Evolutionary conservation across 2,888 invertebrate species (phyloP), one percentile per base, ranked within the genome.

Genomic region (Ochropacha duplaris): DNA sequence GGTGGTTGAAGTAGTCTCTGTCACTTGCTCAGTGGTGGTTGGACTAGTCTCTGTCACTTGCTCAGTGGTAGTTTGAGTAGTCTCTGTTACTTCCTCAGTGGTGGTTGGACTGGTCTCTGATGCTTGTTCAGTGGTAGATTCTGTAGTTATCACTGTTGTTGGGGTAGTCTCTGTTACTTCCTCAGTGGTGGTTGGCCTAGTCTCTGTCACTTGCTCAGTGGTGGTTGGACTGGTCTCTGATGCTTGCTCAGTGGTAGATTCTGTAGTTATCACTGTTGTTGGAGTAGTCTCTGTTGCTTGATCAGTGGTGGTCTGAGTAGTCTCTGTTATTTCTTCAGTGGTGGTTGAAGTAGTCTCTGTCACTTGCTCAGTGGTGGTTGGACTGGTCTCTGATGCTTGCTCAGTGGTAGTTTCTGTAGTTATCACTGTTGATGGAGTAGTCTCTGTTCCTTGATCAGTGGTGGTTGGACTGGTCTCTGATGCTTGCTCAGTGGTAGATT

Each of bases 251-350:
- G 55, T 49, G 1, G 55, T 51, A 5, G 24, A 2, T 24, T 24
- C 24, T 24, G 24, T 24, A 24, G 24, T 24, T 4, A 5, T 24
- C 24, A 24, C 24, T 24, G 24, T 24, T 4, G 54, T 22, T 5
- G 39, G 16, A 22, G 16, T 54, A 0, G 36, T 28, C n/a, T 5
- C 28, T 6, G 36, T 36, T 0, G 1, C 36, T 16, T 52, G 22
- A n/a, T 54, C 54, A 24, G 61, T 57, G 26, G 58, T 51, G 0
- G 67, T 60, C 8, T 59, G 22, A 12, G n/a, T n/a, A 1, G 14
- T 19, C 11, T 59, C 55, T 19, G 55, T 36, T 0, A 0, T n/a
- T 36, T 36, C n/a, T 1, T 36, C 36, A 36, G 36, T n/a, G 0
- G 58, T 54, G 14, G 60, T 36, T n/a, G 36, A n/a, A 36, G 5